Percentiles rank a stretch among this genome's conserved stretches.
Evolutionary conservation across 2,113 vertebrate genomes (phyloP).

Genomic region (Bagarius yarrelli): DNA sequence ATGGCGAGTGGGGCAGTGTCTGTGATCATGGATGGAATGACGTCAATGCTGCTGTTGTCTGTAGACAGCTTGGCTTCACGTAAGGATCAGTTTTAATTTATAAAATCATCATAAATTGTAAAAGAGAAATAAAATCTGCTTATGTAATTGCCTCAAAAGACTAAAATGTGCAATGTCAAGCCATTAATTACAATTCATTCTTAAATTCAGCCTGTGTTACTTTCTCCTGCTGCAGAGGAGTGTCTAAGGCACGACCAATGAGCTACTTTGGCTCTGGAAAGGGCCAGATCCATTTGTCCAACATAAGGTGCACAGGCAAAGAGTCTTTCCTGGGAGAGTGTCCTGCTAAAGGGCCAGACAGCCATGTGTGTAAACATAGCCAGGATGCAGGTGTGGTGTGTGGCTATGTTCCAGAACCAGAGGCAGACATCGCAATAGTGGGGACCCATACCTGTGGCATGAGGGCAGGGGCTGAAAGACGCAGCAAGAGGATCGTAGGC

Average conservation of each 20-base stretch:
- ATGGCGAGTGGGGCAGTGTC: conserved; percentile 76
- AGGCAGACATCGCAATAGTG: conserved; percentile 24
- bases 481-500: conserved; percentile 73
- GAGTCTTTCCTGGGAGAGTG: conserved; percentile 80
- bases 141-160: neutral
- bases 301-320: conserved; percentile 81
- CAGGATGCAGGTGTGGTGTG: conserved; percentile 82
- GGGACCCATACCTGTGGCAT: conserved; percentile 67
- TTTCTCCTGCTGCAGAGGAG: conserved; percentile 69
- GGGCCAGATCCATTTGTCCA: conserved; percentile 79
- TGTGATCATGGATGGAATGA: conserved; percentile 78
- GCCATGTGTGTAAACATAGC: conserved; percentile 76
- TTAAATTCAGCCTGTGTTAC: neutral
- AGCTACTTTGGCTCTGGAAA: conserved; percentile 79
- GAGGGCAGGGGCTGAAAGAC: conserved; percentile 66
- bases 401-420: conserved; percentile 66
- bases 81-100: conserved; percentile 37
- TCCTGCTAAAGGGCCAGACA: conserved; percentile 66
- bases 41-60: conserved; percentile 73
- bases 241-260: conserved; percentile 73
- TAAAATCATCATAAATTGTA: neutral
- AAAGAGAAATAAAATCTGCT: neutral
- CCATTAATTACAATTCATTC: neutral
- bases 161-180: neutral
- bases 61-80: conserved; percentile 78